Evolutionary conservation across 2,888 invertebrate genomes (phyloP).

Genomic region (Yponomeuta sedellus): DNA sequence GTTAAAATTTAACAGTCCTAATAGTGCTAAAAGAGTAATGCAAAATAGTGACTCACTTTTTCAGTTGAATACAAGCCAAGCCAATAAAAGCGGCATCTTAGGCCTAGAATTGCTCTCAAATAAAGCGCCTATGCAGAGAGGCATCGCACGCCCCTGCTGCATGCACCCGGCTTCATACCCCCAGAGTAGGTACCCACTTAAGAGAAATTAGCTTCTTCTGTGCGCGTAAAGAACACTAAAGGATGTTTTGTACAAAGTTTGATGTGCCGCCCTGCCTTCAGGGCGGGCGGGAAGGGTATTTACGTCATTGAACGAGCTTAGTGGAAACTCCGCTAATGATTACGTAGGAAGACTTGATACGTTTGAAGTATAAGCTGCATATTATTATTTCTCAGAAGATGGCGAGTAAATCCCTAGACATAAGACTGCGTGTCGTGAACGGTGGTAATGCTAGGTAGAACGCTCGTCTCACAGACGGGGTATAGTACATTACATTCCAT

Average conservation of each 20-base stretch:
- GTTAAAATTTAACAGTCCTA: no score
- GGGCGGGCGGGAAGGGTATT: not conserved
- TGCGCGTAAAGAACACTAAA: slow-evolving; percentile 70
- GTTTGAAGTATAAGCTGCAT: no score
- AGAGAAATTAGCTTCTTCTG: slow-evolving; percentile 75
- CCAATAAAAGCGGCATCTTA: slow-evolving; percentile 13
- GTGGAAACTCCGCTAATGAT: not conserved
- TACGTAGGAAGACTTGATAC: not conserved
- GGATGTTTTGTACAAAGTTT: slow-evolving; percentile 63
- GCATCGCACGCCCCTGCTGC: not conserved
- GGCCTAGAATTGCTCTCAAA: slow-evolving; percentile 9
- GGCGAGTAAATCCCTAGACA: no score
- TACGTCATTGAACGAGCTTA: slow-evolving; percentile 5
- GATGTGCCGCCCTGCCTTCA: slow-evolving; percentile 40
- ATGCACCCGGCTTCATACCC: slow-evolving; percentile 6
- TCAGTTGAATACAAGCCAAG: not conserved
- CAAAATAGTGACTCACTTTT: not conserved
- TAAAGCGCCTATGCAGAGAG: slow-evolving; percentile 4
- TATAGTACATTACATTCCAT: no score
- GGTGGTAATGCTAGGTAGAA: no score
- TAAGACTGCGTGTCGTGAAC: no score
- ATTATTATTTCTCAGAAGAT: no score
- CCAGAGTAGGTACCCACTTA: slow-evolving; percentile 71
- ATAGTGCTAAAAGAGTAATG: no score
- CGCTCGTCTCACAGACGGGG: no score